Base-by-base conservation (phyloP, 2,113 vertebrate species). In the Platichthys flesus region DNA sequence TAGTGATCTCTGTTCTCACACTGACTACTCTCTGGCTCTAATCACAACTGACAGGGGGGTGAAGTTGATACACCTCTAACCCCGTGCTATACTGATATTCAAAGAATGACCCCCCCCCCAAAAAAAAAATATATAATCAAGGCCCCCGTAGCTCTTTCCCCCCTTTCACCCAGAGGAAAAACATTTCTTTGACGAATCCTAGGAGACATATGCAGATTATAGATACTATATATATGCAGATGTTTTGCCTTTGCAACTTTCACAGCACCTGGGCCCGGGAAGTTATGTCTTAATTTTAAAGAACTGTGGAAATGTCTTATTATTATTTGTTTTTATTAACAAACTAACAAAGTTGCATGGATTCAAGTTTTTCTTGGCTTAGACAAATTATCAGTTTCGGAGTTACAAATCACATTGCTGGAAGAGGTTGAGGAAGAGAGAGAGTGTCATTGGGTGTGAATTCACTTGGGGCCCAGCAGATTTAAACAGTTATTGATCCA, bases 401-500 rank as follows among this genome's bases (percentile, higher is more conserved):
- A 47, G 49, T 31, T 31, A 57, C 55, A 55, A 56, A 76, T 78
- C 42, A 55, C n/a, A 60, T 56, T 58, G 40, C 64, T 70, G 71
- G 59, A 73, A 18, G 65, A 74, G 86, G 77, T 68, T 72, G 74
- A 51, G 68, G 26, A 23, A 54, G 31, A 54, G 35, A 64, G 35
- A 57, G 47, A 54, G 64, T 55, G 78, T 73, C 66, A 54, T 65
- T 82, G 71, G 82, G 85, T 88, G 82, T 87, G 72, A 93, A 93
- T 89, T 86, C 91, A 90, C 77, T 42, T 77, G 87, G 89, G 90
- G 74, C 80, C 73, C 62, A 51, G 78, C 85, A 76, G 88, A 90
- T 94, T 94, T 94, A 93, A 95, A 93, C 91, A 93, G 92, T 90
- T 94, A 95, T 95, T 92, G 93, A 95, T 94, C 91, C 91, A 87